Evolutionary conservation across 2,888 invertebrate species (phyloP), one percentile per base, ranked within the genome.

Genomic region (Dendrolimus pini): DNA sequence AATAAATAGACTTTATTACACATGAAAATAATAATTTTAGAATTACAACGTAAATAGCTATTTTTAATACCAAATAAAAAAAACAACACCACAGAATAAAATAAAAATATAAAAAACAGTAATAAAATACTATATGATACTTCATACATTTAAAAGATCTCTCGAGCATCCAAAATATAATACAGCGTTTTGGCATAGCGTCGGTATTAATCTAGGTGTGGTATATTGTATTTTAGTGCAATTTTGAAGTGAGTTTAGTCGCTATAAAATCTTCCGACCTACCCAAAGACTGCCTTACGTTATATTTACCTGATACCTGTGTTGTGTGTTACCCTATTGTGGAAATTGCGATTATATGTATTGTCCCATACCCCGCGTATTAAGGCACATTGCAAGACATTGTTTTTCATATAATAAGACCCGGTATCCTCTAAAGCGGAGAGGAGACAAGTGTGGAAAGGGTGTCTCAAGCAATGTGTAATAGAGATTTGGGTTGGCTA

Each of bases 231-330:
- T 68, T 65, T 75, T 78, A 80, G 82, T 73, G 75, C 75, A 79
- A 78, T 77, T 77, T 75, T 75, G 70, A 70, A 77, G 61, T 65
- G 66, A 67, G 80, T 76, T 67, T 89, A 90, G 89, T 82, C 78
- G 89, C 88, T 89, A 80, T 71, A 74, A 80, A 83, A 86, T 88
- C 89, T 91, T 88, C 90, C 91, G 89, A 91, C 90, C 90, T 90
- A 88, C 85, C 90, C 89, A 90, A 91, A 91, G 91, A 91, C 91
- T 91, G 91, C 90, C 90, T 89, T 82, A 83, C 72, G 79, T 85
- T 85, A 83, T 83, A 74, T 78, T 47, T 78, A 85, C 78, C 82
- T 83, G 70, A 78, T 81, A 81, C 82, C 82, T 82, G 74, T 81
- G 78, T 82, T 78, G 82, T 83, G 80, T 84, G 79, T 71, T 70